Conservation (phyloP, 2,888 invertebrate genomes). For the Latheticus oryzae region DNA sequence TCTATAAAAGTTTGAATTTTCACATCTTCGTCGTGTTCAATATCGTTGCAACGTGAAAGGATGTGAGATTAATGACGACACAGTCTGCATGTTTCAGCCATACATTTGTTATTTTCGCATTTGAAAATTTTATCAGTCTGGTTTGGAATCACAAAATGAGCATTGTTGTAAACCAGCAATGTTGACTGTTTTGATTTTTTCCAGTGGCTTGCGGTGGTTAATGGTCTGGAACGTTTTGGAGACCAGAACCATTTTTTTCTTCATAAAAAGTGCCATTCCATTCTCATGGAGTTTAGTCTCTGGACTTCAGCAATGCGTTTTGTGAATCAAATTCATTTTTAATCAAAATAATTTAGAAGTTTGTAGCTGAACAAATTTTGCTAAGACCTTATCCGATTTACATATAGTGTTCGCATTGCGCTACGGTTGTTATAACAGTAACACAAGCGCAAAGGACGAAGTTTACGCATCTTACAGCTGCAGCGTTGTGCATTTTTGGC, state of each 20-base stretch:
- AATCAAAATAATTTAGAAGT: no score
- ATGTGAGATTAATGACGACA: conserved; percentile 69
- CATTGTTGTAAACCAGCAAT: conserved; percentile 69
- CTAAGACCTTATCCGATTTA: conserved; percentile 62
- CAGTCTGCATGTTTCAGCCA: conserved; percentile 69
- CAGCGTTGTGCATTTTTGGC: conserved; percentile 61
- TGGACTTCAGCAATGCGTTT: conserved; percentile 47
- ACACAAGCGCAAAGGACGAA: conserved; percentile 57
- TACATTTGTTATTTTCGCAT: conserved; percentile 69
- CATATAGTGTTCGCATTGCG: conserved; percentile 60
- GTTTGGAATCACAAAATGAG: conserved; percentile 69
- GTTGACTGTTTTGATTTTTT: conserved; percentile 68
- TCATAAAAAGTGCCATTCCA: no score
- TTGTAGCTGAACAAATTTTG: conserved; percentile 54
- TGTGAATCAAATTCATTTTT: conserved; percentile 43
- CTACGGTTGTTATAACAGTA: conserved; percentile 57
- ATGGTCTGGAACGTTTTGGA: conserved; percentile 65
- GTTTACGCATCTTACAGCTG: conserved; percentile 59
- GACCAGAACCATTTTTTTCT: conserved; percentile 64
- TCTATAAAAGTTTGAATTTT: conserved; percentile 67
- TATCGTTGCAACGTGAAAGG: conserved; percentile 67
- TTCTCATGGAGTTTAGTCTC: conserved; percentile 51
- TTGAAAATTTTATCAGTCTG: conserved; percentile 65
- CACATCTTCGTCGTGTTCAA: conserved; percentile 66
- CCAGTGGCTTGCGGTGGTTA: conserved; percentile 66